Percentiles rank a stretch among this genome's conserved stretches.
These are phyloP conservation scores for Podabrus alpinus DNA, from an alignment of 2,888 invertebrate genomes.

Conservation along the genomic window DNA sequence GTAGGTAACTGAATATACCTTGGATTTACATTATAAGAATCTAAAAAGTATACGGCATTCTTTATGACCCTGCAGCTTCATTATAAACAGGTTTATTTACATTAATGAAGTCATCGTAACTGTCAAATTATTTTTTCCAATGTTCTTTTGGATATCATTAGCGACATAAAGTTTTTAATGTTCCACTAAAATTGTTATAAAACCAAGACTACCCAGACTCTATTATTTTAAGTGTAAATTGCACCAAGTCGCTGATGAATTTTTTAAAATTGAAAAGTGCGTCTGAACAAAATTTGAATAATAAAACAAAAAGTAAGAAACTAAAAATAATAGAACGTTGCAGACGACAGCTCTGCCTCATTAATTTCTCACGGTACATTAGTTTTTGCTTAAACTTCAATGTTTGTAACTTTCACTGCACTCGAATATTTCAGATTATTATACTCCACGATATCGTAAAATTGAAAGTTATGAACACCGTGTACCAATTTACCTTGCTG, in stretches of 20 bases:
- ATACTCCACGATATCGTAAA: neutral
- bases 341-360: constrained; percentile 25
- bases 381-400: constrained; percentile 14
- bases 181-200: constrained; percentile 12
- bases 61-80: constrained; percentile 19
- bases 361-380: constrained; percentile 28
- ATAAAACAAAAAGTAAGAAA: neutral
- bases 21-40: constrained; percentile 1
- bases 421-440: neutral
- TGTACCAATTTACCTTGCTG: neutral
- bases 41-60: constrained; percentile 5
- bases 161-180: constrained; percentile 15
- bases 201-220: neutral
- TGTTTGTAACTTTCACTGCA: constrained; percentile 16
- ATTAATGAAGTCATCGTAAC: constrained; percentile 30
- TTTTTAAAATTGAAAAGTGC: neutral
- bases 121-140: constrained; percentile 19
- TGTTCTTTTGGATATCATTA: constrained; percentile 10
- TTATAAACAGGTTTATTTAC: constrained; percentile 27
- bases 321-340: constrained; percentile 13
- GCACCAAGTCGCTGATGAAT: neutral
- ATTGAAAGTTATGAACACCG: constrained; percentile 1
- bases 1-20: constrained; percentile 2
- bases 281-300: neutral
- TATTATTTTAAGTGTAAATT: neutral